Evolutionary conservation across 2,797 vertebrate genomes (phyloP).

Genomic region (Diplodus puntazzo): DNA sequence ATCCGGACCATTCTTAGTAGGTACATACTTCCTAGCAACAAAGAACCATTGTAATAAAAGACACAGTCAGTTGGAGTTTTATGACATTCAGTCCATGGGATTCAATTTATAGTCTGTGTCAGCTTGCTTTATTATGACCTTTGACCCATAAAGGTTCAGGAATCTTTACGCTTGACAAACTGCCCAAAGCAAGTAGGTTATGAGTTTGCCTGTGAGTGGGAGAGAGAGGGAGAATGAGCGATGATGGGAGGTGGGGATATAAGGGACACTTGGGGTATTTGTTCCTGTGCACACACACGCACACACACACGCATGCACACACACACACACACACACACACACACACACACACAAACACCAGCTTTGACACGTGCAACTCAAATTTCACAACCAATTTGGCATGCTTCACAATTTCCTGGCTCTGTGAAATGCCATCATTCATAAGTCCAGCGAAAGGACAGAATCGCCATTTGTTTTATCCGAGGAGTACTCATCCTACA

Average conservation of each 20-base stretch:
- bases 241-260: conserved; percentile 15
- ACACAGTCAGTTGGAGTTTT: conserved; percentile 10
- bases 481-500: conserved; percentile 35
- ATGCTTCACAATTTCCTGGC: conserved; percentile 60
- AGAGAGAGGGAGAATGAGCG: conserved; percentile 27
- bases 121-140: conserved; percentile 62
- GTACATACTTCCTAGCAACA: conserved; percentile 13
- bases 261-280: conserved; percentile 40
- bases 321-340: conserved; percentile 8
- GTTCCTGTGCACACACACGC: background rate
- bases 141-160: conserved; percentile 55
- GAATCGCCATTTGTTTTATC: conserved; percentile 49
- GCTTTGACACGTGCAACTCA: conserved; percentile 59
- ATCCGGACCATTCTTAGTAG: background rate
- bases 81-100: conserved; percentile 24
- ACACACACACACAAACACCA: background rate
- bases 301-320: background rate
- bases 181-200: conserved; percentile 51
- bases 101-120: conserved; percentile 55
- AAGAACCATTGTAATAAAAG: conserved; percentile 14
- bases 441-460: conserved; percentile 44
- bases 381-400: conserved; percentile 68
- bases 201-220: conserved; percentile 41
- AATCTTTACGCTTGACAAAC: conserved; percentile 53
- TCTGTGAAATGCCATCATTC: conserved; percentile 63